These are phyloP conservation scores for Mormyrops attenuatus DNA, from an alignment of 2,797 vertebrate species.

Conservation along the genomic window DNA sequence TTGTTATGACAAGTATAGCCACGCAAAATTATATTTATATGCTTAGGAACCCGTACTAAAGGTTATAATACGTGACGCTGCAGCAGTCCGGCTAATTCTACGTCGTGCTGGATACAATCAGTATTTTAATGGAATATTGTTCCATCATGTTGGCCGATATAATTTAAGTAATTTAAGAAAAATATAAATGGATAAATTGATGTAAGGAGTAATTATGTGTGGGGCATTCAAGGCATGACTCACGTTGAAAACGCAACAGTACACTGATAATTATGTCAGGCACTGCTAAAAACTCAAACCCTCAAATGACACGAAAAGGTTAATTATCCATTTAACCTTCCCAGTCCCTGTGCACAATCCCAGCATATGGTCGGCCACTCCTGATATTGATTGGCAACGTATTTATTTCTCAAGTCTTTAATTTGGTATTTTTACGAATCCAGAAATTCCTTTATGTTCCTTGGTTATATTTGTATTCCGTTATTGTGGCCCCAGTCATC, in stretches of 20 bases:
- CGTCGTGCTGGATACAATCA: background rate
- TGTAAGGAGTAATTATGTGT: background rate
- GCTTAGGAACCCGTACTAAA: background rate
- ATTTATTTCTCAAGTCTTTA: slow-evolving; percentile 21
- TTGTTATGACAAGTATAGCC: background rate
- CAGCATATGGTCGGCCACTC: slow-evolving; percentile 14
- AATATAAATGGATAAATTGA: background rate
- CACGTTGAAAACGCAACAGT: background rate
- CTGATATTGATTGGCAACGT: slow-evolving; percentile 22
- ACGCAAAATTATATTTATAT: background rate
- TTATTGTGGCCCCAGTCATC: background rate
- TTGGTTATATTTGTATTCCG: background rate
- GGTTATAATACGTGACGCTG: background rate
- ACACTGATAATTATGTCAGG: slow-evolving; percentile 17
- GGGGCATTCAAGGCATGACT: background rate
- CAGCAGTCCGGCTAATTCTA: background rate
- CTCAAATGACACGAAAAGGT: slow-evolving; percentile 25
- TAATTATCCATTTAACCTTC: slow-evolving; percentile 31
- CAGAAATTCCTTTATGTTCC: slow-evolving; percentile 9
- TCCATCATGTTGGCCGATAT: background rate
- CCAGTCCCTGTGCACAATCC: slow-evolving; percentile 17
- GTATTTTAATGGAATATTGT: background rate
- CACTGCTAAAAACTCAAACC: slow-evolving; percentile 19
- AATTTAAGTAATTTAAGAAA: background rate
- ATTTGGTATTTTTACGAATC: slow-evolving; percentile 14